Evolutionary conservation across 2,888 invertebrate species (phyloP).

Genomic region (Syrphus vitripennis): DNA sequence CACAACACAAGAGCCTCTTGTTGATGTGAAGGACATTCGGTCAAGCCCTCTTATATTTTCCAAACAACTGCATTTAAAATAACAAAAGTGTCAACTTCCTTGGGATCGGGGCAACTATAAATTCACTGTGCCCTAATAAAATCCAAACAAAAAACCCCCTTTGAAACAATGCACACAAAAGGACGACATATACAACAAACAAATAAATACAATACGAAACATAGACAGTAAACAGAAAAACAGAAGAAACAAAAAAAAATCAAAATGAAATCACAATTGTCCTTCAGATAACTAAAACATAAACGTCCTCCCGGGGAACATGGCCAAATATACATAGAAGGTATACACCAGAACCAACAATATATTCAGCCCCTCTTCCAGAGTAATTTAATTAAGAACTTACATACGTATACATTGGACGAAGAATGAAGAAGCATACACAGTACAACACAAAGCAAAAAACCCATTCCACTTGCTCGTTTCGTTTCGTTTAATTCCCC

Average conservation of each 20-base stretch:
- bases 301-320: slow-evolving; percentile 61
- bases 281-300: slow-evolving; percentile 57
- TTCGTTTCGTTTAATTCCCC: slow-evolving; percentile 44
- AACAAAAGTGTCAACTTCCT: slow-evolving; percentile 23
- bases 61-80: slow-evolving; percentile 16
- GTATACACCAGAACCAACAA: slow-evolving; percentile 27
- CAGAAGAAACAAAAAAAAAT: slow-evolving; percentile 21
- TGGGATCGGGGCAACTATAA: slow-evolving; percentile 27
- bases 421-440: slow-evolving; percentile 8
- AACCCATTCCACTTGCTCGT: background rate
- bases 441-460: background rate
- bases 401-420: slow-evolving; percentile 59
- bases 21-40: slow-evolving; percentile 6
- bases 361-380: slow-evolving; percentile 19
- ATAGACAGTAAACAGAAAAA: background rate
- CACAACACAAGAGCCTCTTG: slow-evolving; percentile 5
- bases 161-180: slow-evolving; percentile 41
- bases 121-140: slow-evolving; percentile 31
- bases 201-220: background rate
- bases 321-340: slow-evolving; percentile 38
- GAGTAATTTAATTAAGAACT: slow-evolving; percentile 71
- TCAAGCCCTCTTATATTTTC: background rate
- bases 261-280: slow-evolving; percentile 64
- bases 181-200: background rate
- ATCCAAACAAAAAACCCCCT: slow-evolving; percentile 56